Evolutionary conservation across 2,888 invertebrate species (phyloP), one percentile per base, ranked within the genome.

Genomic region (Polylopha cassiicola): DNA sequence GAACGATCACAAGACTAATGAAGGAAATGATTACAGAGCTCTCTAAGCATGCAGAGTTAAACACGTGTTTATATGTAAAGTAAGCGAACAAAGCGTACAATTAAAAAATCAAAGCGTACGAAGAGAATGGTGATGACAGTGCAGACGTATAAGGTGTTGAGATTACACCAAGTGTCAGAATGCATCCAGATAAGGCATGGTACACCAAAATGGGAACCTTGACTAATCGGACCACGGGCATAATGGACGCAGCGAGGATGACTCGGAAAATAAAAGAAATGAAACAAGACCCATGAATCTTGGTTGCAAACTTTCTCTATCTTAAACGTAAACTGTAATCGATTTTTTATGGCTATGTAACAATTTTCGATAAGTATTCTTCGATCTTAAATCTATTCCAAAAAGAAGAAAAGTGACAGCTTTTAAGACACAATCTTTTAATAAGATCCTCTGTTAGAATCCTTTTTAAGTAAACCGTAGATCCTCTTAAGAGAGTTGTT

Each of bases 221-320:
- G 76, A 82, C 80, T 82, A 84, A 84, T 82, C 68, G 66, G 53
- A 45, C 58, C 62, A 64, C 62, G 65, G 53, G 38, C 27, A 22
- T 21, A 47, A 33, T 31, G 39, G 37, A 34, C 39, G 28, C 38
- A 21, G 27, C 37, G 46, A 43, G 31, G 24, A 39, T 37, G 43
- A 39, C 37, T 29, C 17, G 26, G 17, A 24, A 29, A 38, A 36
- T 17, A 17, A 15, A 11, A 16, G 10, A 11, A 17, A 32, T n/a
- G n/a, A n/a, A n/a, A n/a, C n/a, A n/a, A n/a, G n/a, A n/a, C n/a
- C n/a, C n/a, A n/a, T n/a, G n/a, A n/a, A n/a, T n/a, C n/a, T n/a
- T n/a, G n/a, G n/a, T n/a, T n/a, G n/a, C n/a, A 39, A 39, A 29
- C 13, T 26, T 17, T 3, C 13, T n/a, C n/a, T n/a, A n/a, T n/a